phyloP scores from a whole-genome alignment of 2,888 invertebrate species.

The Pristionchus maxplancki region DNA sequence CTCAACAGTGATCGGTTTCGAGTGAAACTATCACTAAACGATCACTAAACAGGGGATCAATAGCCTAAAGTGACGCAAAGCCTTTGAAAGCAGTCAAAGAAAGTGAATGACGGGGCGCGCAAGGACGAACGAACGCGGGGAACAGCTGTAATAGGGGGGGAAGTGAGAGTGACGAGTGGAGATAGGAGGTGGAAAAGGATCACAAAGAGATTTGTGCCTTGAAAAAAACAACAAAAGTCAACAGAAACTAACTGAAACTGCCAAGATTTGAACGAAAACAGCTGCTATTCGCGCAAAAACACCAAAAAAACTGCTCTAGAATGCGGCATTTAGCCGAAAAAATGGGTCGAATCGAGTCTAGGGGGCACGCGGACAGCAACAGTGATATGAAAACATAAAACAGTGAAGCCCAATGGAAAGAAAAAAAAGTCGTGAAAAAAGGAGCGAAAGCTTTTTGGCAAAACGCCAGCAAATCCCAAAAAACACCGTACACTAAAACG shows the following conservation, averaged over 20 bases:
- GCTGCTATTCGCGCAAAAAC: neutral
- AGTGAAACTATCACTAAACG: neutral
- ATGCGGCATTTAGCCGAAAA: neutral
- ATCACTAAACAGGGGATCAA: neutral
- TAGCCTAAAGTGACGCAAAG: neutral
- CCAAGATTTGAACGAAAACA: neutral
- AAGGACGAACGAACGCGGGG: neutral
- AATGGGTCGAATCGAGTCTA: neutral
- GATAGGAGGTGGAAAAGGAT: no score
- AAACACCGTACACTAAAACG: neutral
- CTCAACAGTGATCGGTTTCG: neutral
- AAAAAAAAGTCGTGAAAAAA: neutral
- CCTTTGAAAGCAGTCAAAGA: neutral
- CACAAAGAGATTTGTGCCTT: neutral
- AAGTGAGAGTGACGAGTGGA: neutral
- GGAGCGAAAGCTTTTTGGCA: neutral
- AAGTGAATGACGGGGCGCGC: neutral
- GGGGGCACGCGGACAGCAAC: neutral
- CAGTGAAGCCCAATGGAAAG: neutral
- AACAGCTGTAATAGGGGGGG: constrained; percentile 36
- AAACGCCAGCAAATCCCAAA: neutral
- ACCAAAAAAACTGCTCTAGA: neutral
- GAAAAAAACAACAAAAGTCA: neutral
- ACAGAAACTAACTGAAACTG: neutral
- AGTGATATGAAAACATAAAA: neutral